Evolutionary conservation across 2,797 vertebrate species (phyloP).

Genomic region (Craterocephalus amniculus): DNA sequence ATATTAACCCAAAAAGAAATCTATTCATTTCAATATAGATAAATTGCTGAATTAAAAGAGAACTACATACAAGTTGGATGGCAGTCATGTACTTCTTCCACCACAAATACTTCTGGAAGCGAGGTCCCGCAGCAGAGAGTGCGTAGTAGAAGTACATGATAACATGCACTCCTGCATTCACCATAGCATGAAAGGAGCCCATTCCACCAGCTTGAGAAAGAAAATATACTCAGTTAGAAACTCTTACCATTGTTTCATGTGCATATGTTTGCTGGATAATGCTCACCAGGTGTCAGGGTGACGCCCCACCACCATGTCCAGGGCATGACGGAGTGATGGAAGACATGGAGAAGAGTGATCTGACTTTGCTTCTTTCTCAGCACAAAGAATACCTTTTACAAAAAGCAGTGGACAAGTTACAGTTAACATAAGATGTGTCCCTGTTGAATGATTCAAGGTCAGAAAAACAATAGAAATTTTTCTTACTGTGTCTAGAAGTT

Average conservation of each 20-base stretch:
- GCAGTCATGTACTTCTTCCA: conserved; percentile 99
- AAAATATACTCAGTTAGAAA: conserved; percentile 9
- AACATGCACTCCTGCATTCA: conserved; percentile 92
- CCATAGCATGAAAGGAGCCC: conserved; percentile 95
- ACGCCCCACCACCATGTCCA: conserved; percentile 99
- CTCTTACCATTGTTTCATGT: not conserved
- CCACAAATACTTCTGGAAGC: conserved; percentile 96
- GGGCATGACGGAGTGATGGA: conserved; percentile 97
- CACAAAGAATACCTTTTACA: conserved; percentile 92
- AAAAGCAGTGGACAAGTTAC: not conserved
- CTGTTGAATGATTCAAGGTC: not conserved
- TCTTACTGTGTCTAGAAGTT: conserved; percentile 96
- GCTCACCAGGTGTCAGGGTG: conserved; percentile 91
- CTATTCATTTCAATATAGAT: not conserved
- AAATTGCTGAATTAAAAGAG: not conserved
- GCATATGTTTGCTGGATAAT: not conserved
- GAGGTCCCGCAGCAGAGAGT: conserved; percentile 92
- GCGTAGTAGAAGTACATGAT: conserved; percentile 98
- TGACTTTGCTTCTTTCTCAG: conserved; percentile 96
- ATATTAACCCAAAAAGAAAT: not conserved
- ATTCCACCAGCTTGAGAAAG: conserved; percentile 87
- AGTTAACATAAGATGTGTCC: not conserved
- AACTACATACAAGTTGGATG: conserved; percentile 95
- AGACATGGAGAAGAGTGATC: conserved; percentile 97
- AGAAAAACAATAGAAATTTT: not conserved